A percentile compares a stretch with the other conserved stretches of the same genome.
Evolutionary conservation across 2,113 vertebrate species (phyloP).

Genomic region (Rutilus rutilus): DNA sequence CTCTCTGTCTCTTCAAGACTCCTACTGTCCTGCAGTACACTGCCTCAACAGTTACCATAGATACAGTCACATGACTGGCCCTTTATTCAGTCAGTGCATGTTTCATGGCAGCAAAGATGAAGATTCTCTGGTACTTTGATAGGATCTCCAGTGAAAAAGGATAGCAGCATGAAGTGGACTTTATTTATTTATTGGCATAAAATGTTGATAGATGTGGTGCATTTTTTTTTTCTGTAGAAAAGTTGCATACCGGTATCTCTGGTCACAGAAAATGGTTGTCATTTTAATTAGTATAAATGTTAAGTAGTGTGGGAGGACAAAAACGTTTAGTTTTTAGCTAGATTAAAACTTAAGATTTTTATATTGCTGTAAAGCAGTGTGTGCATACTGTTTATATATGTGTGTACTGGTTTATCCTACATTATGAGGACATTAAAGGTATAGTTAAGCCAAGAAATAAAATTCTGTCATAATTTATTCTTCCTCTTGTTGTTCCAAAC

Average conservation of each 20-base stretch:
- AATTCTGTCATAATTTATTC: too few species aligned
- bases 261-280: not conserved
- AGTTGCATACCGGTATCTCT: not conserved
- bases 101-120: constrained; percentile 13
- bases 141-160: not conserved
- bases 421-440: too few species aligned
- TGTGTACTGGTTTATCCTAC: not conserved
- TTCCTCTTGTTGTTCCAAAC: too few species aligned
- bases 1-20: not conserved
- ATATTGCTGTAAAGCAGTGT: not conserved
- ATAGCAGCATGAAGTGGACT: not conserved
- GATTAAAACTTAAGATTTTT: too few species aligned
- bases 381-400: not conserved
- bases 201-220: not conserved
- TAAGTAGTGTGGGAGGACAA: not conserved
- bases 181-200: not conserved
- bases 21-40: constrained; percentile 35
- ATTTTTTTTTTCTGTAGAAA: not conserved
- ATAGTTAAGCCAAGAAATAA: too few species aligned
- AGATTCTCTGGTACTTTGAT: not conserved
- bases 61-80: constrained; percentile 43
- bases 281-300: not conserved
- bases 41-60: constrained; percentile 49
- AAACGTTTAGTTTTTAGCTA: not conserved
- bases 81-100: constrained; percentile 30